Evolutionary conservation across 2,888 invertebrate species (phyloP).

Genomic region (Lypha dubia): DNA sequence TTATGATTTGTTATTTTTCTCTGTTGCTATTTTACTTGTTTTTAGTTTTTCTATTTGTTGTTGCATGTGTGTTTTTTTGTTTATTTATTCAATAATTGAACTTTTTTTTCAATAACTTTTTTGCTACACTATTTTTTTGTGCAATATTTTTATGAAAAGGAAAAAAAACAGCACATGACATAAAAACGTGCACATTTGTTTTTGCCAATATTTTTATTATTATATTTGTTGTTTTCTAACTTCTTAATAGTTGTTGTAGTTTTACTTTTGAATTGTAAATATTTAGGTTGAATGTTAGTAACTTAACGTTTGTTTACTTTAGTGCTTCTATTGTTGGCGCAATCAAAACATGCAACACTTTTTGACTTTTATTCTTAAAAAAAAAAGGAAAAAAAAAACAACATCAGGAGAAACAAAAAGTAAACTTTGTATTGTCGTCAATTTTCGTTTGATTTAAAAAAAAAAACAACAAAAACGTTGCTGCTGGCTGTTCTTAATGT

Average conservation of each 20-base stretch:
- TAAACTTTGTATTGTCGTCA: conserved; percentile 1
- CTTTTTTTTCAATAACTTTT: conserved; percentile 2
- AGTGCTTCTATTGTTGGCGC: conserved; percentile 18
- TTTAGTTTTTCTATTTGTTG: neutral
- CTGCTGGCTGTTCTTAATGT: conserved; percentile 33
- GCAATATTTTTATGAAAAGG: conserved; percentile 22
- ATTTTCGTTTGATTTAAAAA: neutral
- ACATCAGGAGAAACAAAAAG: too few relatives aligned
- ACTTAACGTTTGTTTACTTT: conserved; percentile 32
- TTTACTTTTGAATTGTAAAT: conserved; percentile 45
- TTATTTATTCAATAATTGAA: conserved; percentile 37
- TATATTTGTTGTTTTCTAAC: conserved; percentile 29
- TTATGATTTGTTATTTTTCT: conserved; percentile 13
- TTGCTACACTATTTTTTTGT: conserved; percentile 7
- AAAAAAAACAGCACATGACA: conserved; percentile 66
- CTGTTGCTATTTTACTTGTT: too few relatives aligned
- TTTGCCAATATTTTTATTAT: conserved; percentile 37
- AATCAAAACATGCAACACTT: conserved; percentile 34
- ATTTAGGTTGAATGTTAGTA: conserved; percentile 42
- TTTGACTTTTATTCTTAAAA: conserved; percentile 9
- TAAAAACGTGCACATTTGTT: conserved; percentile 68
- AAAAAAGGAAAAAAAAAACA: neutral
- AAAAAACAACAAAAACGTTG: conserved; percentile 1
- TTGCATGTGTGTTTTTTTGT: neutral
- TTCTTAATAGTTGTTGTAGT: conserved; percentile 8